These are phyloP conservation scores for Megalops atlanticus DNA, from an alignment of 2,113 vertebrate species.

Conservation along the genomic window DNA sequence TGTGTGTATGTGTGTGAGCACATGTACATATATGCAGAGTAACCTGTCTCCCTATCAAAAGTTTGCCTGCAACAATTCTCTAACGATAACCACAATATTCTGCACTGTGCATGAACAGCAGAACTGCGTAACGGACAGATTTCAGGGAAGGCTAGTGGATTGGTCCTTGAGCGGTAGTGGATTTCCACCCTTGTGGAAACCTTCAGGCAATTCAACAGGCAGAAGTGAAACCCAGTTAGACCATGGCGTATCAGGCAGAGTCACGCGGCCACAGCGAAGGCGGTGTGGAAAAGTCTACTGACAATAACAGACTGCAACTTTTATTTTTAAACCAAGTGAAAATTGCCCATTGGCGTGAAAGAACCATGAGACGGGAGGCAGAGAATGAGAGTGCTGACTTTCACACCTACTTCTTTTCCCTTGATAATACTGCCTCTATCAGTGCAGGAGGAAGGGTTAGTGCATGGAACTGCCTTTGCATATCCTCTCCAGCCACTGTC, in stretches of 20 bases:
- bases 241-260: too few relatives aligned
- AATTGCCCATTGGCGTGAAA: neutral
- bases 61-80: neutral
- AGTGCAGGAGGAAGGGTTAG: constrained; percentile 41
- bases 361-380: neutral
- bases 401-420: neutral
- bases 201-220: neutral
- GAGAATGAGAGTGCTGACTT: neutral
- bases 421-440: neutral
- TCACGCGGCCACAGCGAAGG: neutral
- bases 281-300: neutral
- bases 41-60: neutral
- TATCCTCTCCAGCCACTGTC: neutral
- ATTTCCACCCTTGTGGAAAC: neutral
- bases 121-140: neutral
- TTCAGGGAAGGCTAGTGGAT: neutral
- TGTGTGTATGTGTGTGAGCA: neutral
- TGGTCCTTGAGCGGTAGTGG: neutral
- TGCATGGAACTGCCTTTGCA: neutral
- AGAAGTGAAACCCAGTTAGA: neutral
- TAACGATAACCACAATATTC: neutral
- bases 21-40: neutral
- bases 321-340: neutral
- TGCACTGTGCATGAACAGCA: neutral
- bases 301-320: neutral